A percentile compares a stretch with the other conserved stretches of the same genome.
Evolutionary conservation across 2,797 vertebrate species (phyloP).

Genomic region (Chelonia mydas): DNA sequence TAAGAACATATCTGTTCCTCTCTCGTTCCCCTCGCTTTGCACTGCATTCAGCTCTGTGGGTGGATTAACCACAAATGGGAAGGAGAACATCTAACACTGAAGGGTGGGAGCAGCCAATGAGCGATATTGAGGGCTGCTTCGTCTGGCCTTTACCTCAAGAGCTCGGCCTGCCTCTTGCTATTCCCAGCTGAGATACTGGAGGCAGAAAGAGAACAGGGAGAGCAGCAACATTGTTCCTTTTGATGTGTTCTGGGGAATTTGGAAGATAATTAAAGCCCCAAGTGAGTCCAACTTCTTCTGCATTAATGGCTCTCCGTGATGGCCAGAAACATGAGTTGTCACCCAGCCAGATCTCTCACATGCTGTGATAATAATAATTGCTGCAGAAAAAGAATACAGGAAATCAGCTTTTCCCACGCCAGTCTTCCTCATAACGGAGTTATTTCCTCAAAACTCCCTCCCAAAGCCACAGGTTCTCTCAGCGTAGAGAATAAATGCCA

Average conservation of each 20-base stretch:
- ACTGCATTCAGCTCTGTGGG: neutral
- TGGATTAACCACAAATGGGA: neutral
- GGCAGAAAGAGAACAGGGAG: neutral
- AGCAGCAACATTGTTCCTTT: neutral
- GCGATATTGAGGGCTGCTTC: neutral
- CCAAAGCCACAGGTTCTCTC: neutral
- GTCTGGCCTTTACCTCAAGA: neutral
- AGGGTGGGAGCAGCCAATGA: neutral
- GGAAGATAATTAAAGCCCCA: neutral
- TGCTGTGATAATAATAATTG: neutral
- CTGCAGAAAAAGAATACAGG: neutral
- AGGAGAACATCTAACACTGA: neutral
- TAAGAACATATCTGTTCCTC: neutral
- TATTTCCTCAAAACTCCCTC: neutral
- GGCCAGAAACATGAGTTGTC: neutral
- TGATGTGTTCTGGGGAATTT: neutral
- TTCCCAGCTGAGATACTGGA: neutral
- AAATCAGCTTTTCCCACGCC: neutral
- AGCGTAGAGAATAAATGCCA: neutral
- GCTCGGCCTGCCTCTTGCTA: neutral
- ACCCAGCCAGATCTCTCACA: neutral
- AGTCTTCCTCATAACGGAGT: neutral
- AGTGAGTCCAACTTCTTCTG: neutral
- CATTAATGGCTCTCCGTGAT: neutral
- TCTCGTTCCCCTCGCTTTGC: neutral